Percentiles rank a stretch among this genome's conserved stretches.
Evolutionary conservation across 1,140 invertebrate genomes (phyloP).

Genomic region (Condylostylus longicornis): DNA sequence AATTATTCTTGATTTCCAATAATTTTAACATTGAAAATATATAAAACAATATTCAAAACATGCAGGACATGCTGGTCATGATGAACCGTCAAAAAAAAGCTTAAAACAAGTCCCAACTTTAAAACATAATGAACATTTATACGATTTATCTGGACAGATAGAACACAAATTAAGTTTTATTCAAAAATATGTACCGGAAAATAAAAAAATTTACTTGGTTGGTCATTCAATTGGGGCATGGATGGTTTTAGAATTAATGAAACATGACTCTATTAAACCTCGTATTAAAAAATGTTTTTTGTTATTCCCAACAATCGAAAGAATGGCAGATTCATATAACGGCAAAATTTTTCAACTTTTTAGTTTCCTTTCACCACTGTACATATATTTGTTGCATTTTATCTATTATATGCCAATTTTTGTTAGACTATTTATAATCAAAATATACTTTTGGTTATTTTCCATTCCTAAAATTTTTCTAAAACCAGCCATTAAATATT

Average conservation of each 20-base stretch:
- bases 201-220: slow-evolving; percentile 53
- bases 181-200: slow-evolving; percentile 47
- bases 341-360: slow-evolving; percentile 45
- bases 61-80: slow-evolving; percentile 52
- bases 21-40: not conserved
- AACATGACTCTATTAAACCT: slow-evolving; percentile 35
- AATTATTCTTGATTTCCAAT: not conserved
- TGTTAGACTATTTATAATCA: slow-evolving; percentile 36
- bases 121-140: slow-evolving; percentile 39
- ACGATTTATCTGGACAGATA: slow-evolving; percentile 57
- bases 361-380: slow-evolving; percentile 25
- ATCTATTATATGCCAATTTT: slow-evolving; percentile 39
- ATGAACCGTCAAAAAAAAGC: slow-evolving; percentile 37
- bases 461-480: slow-evolving; percentile 32
- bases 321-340: slow-evolving; percentile 54
- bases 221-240: slow-evolving; percentile 77
- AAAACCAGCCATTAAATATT: slow-evolving; percentile 35
- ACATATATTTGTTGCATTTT: slow-evolving; percentile 36
- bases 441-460: slow-evolving; percentile 35
- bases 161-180: slow-evolving; percentile 67
- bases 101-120: slow-evolving; percentile 32
- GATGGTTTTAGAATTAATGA: slow-evolving; percentile 58
- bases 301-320: slow-evolving; percentile 69
- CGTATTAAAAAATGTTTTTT: slow-evolving; percentile 45
- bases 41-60: not conserved